Conservation (phyloP, 2,888 invertebrate genomes). For the Alviniconcha strummeri region DNA sequence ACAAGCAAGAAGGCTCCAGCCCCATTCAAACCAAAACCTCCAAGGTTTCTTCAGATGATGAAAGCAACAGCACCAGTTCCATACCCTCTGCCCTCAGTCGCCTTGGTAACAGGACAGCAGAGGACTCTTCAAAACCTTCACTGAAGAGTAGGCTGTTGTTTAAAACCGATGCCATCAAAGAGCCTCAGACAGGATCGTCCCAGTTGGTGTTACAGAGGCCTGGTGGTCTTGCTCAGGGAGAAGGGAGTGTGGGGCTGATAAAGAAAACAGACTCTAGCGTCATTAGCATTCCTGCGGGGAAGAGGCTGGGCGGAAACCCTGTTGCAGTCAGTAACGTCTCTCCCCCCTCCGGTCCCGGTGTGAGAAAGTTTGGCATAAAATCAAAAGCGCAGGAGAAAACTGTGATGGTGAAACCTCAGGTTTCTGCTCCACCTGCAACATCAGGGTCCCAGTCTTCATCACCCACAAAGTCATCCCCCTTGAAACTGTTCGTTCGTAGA, state of each 20-base stretch:
- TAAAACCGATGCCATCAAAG: neutral
- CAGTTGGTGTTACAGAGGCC: neutral
- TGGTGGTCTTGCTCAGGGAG: too few relatives aligned
- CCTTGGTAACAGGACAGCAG: neutral
- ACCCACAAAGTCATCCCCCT: neutral
- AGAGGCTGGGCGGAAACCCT: too few relatives aligned
- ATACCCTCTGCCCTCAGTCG: neutral
- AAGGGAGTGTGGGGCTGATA: too few relatives aligned
- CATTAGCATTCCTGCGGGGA: too few relatives aligned
- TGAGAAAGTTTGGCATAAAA: too few relatives aligned
- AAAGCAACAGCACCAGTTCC: slow-evolving; percentile 1
- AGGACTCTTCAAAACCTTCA: neutral
- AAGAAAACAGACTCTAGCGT: too few relatives aligned
- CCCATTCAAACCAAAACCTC: too few relatives aligned
- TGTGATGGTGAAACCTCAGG: neutral
- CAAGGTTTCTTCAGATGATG: neutral
- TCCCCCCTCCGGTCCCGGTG: too few relatives aligned
- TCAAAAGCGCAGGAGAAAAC: neutral
- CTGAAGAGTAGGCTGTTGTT: neutral
- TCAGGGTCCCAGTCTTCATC: neutral
- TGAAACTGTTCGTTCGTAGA: too few relatives aligned
- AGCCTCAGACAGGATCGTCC: neutral
- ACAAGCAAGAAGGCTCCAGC: too few relatives aligned
- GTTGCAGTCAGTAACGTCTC: too few relatives aligned
- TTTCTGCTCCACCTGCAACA: neutral